A percentile compares a stretch with the other conserved stretches of the same genome.
phyloP scores from a whole-genome alignment of 1,140 invertebrate genomes.

The Cephus cinctus region DNA sequence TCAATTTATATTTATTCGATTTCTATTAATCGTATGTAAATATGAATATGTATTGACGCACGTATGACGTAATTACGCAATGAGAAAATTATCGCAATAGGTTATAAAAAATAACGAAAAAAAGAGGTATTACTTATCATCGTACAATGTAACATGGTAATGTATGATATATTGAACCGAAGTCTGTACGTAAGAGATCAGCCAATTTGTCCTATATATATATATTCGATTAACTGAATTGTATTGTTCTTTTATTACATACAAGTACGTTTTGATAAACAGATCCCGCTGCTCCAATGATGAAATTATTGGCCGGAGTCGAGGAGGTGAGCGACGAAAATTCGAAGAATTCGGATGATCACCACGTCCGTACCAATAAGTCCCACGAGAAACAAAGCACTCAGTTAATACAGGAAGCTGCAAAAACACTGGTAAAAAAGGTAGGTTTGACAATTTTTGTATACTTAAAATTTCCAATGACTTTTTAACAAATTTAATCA shows the following conservation, averaged over 20 bases:
- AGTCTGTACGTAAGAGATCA: background rate
- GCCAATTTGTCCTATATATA: background rate
- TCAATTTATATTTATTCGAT: no score
- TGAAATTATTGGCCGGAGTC: slow-evolving; percentile 53
- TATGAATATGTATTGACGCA: background rate
- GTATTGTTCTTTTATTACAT: background rate
- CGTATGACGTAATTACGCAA: background rate
- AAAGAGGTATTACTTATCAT: no score
- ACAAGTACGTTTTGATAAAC: no score
- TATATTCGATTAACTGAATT: background rate
- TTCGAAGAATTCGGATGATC: slow-evolving; percentile 32
- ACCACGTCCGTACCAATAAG: slow-evolving; percentile 17
- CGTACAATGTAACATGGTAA: no score
- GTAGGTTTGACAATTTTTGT: no score
- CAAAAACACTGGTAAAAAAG: background rate
- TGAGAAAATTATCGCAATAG: no score
- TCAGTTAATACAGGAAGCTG: slow-evolving; percentile 9
- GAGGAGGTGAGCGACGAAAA: slow-evolving; percentile 42
- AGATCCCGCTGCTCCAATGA: slow-evolving; percentile 41
- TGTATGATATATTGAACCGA: background rate
- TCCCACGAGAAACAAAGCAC: background rate
- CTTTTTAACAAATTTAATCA: no score
- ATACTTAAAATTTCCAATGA: no score
- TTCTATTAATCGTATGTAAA: no score
- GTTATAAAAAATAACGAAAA: no score